Evolutionary conservation across 2,888 invertebrate species (phyloP), one percentile per base, ranked within the genome.

Genomic region (Pyrocoelia pectoralis): DNA sequence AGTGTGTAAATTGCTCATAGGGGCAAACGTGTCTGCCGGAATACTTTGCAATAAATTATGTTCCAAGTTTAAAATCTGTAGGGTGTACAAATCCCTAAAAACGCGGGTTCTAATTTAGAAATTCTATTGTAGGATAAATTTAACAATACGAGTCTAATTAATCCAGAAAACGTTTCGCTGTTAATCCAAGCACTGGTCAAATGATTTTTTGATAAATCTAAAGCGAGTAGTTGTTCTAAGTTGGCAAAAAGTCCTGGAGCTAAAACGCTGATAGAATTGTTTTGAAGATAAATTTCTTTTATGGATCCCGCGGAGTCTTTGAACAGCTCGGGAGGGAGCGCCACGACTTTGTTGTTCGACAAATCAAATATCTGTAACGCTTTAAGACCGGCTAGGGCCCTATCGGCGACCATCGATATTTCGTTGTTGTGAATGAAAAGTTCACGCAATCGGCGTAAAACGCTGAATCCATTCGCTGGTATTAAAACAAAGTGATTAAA

Each of bases 1-100:
- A 10, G 95, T 95, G 81, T 96, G 95, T 66, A 96, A 84, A 83
- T 96, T 96, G 79, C 93, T 95, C 91, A 95, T 92, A 2, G 94
- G 92, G 38, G 94, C 87, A 80, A 96, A 96, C 1, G 95, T 93
- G 74, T 94, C 93, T 5, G 94, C 92, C 5, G 92, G 91, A 66
- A 96, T 91, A 61, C 87, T 90, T 77, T 93, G 92, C 57, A 96
- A 83, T 76, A 88, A 86, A 79, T 96, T 96, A 79, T 93, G 89
- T 71, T 94, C 92, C 70, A 96, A 84, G 77, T 95, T 94, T 50
- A 96, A 84, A 70, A 92, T 90, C 82, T 94, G 93, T 62, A 96
- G 83, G 12, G 93, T 93, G 75, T 95, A 94, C 66, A 95, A 84
- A 74, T 94, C 93, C 74, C 89, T 88, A 78, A 96, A 72, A 94